Conservation (phyloP, 2,113 vertebrate genomes). For the Onychostoma macrolepis region DNA sequence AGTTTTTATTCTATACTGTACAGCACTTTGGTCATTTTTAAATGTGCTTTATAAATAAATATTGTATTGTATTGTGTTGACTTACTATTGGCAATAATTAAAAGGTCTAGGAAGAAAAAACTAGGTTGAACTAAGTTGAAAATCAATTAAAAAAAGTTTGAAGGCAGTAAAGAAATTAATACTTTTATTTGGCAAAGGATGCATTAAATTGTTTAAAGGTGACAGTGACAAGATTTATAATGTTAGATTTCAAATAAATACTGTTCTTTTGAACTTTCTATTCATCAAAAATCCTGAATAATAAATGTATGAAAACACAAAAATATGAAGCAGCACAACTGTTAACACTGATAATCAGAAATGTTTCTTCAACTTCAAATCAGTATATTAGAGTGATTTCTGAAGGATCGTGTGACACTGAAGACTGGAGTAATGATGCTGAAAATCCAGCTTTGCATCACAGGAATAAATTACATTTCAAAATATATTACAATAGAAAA, state of each 20-base stretch:
- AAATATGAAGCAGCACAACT: neutral
- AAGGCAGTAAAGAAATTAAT: neutral
- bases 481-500: neutral
- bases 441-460: neutral
- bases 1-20: too few relatives aligned
- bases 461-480: neutral
- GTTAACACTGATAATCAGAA: neutral
- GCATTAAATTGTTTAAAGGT: neutral
- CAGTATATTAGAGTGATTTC: neutral
- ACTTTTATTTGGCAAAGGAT: neutral
- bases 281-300: neutral
- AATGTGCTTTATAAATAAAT: too few relatives aligned
- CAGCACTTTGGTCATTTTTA: too few relatives aligned
- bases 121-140: neutral
- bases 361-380: neutral
- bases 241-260: neutral
- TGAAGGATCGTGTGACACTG: neutral
- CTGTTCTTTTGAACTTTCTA: neutral
- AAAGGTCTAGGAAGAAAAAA: neutral
- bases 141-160: neutral
- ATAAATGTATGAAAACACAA: neutral
- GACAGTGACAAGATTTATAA: neutral
- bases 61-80: too few relatives aligned
- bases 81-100: neutral
- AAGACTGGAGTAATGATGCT: neutral